Conservation (phyloP, 2,888 invertebrate species). For the Dendrolimus houi region DNA sequence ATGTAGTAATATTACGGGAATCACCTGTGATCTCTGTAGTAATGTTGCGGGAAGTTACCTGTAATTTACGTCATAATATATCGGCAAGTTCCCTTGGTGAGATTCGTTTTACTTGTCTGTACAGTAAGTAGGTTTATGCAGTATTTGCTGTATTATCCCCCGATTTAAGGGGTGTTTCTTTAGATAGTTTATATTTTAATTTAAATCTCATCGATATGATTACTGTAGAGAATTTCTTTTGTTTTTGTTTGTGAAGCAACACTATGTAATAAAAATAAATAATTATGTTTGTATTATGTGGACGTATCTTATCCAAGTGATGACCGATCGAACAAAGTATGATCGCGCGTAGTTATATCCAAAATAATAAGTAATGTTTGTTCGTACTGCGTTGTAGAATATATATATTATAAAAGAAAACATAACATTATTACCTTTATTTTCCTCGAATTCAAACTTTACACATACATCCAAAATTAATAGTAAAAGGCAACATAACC, state of each 20-base stretch:
- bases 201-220: constrained; percentile 60
- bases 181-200: constrained; percentile 65
- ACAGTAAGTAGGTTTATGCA: constrained; percentile 66
- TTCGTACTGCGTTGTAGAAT: constrained; percentile 74
- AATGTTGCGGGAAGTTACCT: too few relatives aligned
- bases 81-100: constrained; percentile 40
- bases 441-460: constrained; percentile 74
- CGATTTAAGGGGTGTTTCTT: constrained; percentile 60
- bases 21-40: too few relatives aligned
- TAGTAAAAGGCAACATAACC: constrained; percentile 76
- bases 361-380: constrained; percentile 73
- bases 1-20: too few relatives aligned
- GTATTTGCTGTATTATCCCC: constrained; percentile 58
- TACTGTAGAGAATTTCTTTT: constrained; percentile 58
- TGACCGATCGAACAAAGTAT: constrained; percentile 67
- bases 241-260: constrained; percentile 41
- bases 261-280: constrained; percentile 13
- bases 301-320: constrained; percentile 36
- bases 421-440: constrained; percentile 67
- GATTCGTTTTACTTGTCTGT: constrained; percentile 53
- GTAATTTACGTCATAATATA: too few relatives aligned
- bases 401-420: constrained; percentile 64
- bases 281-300: background rate
- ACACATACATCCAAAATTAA: constrained; percentile 76
- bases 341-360: constrained; percentile 69